Percentiles rank a stretch among this genome's conserved stretches.
Evolutionary conservation across 2,888 invertebrate species (phyloP).

Genomic region (Drosophila pegasa): DNA sequence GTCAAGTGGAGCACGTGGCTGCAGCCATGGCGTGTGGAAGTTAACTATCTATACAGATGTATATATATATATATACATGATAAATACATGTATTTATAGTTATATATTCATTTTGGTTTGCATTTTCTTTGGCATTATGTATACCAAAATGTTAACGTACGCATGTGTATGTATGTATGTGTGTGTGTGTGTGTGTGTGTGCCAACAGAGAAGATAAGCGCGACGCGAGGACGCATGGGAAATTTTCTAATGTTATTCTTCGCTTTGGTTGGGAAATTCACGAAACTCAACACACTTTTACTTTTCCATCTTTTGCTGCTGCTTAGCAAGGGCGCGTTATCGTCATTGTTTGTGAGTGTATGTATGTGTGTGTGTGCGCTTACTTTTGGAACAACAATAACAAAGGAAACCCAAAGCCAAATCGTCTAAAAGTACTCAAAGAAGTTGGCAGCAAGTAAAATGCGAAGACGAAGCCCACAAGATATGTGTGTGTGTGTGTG

Average conservation of each 20-base stretch:
- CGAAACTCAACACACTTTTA: conserved; percentile 78
- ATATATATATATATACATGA: too few species aligned
- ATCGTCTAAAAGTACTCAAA: conserved; percentile 44
- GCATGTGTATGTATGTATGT: conserved; percentile 12
- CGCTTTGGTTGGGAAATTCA: conserved; percentile 60
- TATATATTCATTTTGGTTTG: conserved; percentile 18
- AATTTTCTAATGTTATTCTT: conserved; percentile 67
- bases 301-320: conserved; percentile 61
- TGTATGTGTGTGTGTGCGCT: conserved; percentile 17
- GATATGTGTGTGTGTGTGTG: too few species aligned
- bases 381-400: conserved; percentile 60
- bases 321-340: conserved; percentile 48
- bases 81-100: conserved; percentile 7
- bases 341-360: conserved; percentile 12
- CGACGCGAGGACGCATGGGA: conserved; percentile 65
- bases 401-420: conserved; percentile 56
- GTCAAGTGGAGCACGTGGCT: conserved; percentile 17
- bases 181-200: conserved; percentile 26
- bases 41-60: background rate
- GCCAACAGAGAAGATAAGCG: conserved; percentile 46
- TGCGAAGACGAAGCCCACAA: conserved; percentile 27
- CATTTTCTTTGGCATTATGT: conserved; percentile 61
- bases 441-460: conserved; percentile 44
- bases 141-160: conserved; percentile 58
- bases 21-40: background rate